A percentile compares a stretch with the other conserved stretches of the same genome.
phyloP scores from a whole-genome alignment of 2,113 vertebrate genomes.

The Psettodes erumei region DNA sequence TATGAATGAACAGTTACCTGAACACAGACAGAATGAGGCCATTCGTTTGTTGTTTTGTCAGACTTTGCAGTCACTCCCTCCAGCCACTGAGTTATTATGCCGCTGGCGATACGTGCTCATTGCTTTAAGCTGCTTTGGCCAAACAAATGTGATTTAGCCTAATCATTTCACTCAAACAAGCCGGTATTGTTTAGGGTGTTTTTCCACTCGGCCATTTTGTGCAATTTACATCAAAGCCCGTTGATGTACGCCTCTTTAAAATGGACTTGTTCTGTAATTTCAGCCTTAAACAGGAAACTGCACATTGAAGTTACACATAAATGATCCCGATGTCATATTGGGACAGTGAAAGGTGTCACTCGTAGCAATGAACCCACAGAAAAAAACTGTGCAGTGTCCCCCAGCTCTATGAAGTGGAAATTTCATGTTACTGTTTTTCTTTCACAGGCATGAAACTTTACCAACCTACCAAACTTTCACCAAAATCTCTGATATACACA shows the following conservation, averaged over 20 bases:
- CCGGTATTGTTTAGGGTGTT: constrained; percentile 78
- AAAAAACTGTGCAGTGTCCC: background rate
- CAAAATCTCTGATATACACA: no score
- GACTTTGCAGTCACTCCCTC: constrained; percentile 58
- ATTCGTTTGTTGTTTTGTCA: constrained; percentile 71
- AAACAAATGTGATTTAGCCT: constrained; percentile 81
- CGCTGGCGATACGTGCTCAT: constrained; percentile 67
- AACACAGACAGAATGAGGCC: constrained; percentile 55
- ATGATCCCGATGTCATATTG: background rate
- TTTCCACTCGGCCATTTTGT: constrained; percentile 52
- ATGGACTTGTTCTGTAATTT: constrained; percentile 9
- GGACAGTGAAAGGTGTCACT: background rate
- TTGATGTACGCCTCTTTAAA: constrained; percentile 12
- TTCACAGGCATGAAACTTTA: constrained; percentile 1
- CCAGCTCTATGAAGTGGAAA: constrained; percentile 3
- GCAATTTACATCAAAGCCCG: constrained; percentile 36
- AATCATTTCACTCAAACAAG: constrained; percentile 82
- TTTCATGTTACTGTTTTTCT: constrained; percentile 25
- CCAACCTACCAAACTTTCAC: no score
- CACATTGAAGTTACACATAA: background rate
- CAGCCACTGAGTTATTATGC: constrained; percentile 69
- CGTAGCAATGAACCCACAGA: background rate
- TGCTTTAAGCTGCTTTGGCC: constrained; percentile 81
- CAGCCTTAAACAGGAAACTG: background rate
- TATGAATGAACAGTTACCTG: constrained; percentile 2